Base-by-base conservation (phyloP, 2,888 invertebrate species). In the Lathronympha strigana region DNA sequence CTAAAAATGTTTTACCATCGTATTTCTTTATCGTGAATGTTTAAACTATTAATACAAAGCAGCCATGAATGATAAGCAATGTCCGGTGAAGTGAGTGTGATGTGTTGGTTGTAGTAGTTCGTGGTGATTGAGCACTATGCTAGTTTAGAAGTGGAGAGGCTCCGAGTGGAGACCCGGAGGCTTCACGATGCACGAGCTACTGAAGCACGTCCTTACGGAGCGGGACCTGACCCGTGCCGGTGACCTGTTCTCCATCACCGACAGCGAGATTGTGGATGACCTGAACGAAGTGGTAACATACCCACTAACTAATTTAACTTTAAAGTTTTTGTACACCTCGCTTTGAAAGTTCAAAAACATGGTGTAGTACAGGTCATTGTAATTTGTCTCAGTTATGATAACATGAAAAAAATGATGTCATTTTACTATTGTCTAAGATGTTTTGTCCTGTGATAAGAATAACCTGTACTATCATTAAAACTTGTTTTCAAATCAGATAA, bases 181-280 rank as follows among this genome's bases (percentile, higher is more conserved):
- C 50, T 47, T 61, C 80, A 95, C 90, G 82, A 98, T 98, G 97
- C 97, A 98, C 91, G 97, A 97, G 87, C 93, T 98, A 80, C 96
- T 98, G 83, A 96, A 96, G 81, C 96, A 97, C 93, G 97, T 98
- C 72, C 93, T 98, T 72, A 96, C 95, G 79, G 96, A 97, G 85
- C 95, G 97, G 83, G 98, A 98, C 90, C 93, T 98, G 68, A 97
- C 98, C 58, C 92, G 96, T 83, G 98, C 98, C 76, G 98, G 98
- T 28, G 98, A 98, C 87, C 93, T 98, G 71, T 98, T 98, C 88
- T 95, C 96, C 11, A 94, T 98, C 69, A 94, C 96, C 50, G 97
- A 98, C 91, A 94, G 95, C 67, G 95, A 96, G 72, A 97, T 98
- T 74, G 96, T 97, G 25, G 94, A 95, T 84, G 97, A 97, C 86